Conservation (phyloP, 53 echinoderm and acorn worm genomes). For the Pentamera pediparva region DNA sequence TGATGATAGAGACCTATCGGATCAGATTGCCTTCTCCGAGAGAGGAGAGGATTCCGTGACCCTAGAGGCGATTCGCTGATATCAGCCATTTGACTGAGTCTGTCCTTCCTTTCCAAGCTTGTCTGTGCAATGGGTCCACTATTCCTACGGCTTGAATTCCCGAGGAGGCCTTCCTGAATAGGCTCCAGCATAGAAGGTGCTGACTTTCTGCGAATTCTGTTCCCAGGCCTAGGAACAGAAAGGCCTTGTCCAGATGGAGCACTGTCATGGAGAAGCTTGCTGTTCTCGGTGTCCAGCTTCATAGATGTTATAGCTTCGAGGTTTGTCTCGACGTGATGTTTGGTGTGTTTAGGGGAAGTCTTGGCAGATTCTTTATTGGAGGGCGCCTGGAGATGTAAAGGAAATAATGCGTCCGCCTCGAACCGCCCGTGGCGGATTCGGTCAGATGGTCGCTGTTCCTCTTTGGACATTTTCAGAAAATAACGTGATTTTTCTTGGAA, state of each 20-base stretch:
- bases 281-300: no score
- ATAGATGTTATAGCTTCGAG: no score
- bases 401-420: no score
- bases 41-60: neutral
- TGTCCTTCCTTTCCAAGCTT: neutral
- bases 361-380: no score
- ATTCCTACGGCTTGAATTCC: constrained; percentile 39
- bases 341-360: no score
- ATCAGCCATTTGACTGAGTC: neutral
- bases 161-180: constrained; percentile 54
- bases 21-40: constrained; percentile 5
- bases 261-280: neutral
- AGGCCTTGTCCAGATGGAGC: neutral
- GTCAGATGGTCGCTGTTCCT: no score
- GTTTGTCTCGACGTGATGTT: no score
- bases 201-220: constrained; percentile 41
- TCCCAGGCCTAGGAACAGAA: constrained; percentile 17
- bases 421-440: no score
- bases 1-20: constrained; percentile 11
- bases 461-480: no score
- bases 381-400: no score
- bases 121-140: constrained; percentile 43
- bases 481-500: no score
- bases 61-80: neutral
- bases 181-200: constrained; percentile 56